Evolutionary conservation across 2,797 vertebrate species (phyloP).

Genomic region (Notolabrus celidotus): DNA sequence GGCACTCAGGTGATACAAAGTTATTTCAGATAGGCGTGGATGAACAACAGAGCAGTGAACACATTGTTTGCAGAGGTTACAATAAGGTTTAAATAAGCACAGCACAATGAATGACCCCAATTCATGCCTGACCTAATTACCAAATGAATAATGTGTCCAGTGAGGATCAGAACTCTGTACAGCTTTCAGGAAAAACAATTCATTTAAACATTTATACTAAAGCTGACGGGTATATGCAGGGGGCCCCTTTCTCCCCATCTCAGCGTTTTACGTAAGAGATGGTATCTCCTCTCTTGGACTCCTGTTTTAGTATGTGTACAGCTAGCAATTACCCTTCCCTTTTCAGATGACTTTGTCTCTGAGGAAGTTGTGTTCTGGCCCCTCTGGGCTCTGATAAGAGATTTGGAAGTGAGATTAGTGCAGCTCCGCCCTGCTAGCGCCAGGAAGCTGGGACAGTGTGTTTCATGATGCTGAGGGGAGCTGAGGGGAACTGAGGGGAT

Average conservation of each 20-base stretch:
- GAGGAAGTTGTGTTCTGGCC: slow-evolving; percentile 70
- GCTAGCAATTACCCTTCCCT: slow-evolving; percentile 46
- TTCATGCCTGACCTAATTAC: slow-evolving; percentile 11
- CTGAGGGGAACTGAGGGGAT: no score
- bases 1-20: slow-evolving; percentile 1
- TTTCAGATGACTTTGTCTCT: slow-evolving; percentile 48
- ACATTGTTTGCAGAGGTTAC: neutral
- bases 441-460: slow-evolving; percentile 54
- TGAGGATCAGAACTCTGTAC: slow-evolving; percentile 8
- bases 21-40: neutral
- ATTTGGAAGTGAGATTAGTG: slow-evolving; percentile 53
- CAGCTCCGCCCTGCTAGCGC: slow-evolving; percentile 43
- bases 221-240: neutral
- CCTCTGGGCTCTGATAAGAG: slow-evolving; percentile 66
- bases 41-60: neutral
- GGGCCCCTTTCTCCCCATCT: neutral
- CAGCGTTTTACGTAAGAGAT: slow-evolving; percentile 39
- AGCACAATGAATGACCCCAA: neutral
- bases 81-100: neutral
- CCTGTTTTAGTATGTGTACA: slow-evolving; percentile 20
- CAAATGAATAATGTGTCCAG: neutral
- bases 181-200: slow-evolving; percentile 34
- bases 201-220: neutral
- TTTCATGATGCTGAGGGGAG: slow-evolving; percentile 31
- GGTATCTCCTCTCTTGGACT: slow-evolving; percentile 34